A percentile compares a stretch with the other conserved stretches of the same genome.
Conservation (phyloP, 2,113 vertebrate species). For the Cololabis saira region DNA sequence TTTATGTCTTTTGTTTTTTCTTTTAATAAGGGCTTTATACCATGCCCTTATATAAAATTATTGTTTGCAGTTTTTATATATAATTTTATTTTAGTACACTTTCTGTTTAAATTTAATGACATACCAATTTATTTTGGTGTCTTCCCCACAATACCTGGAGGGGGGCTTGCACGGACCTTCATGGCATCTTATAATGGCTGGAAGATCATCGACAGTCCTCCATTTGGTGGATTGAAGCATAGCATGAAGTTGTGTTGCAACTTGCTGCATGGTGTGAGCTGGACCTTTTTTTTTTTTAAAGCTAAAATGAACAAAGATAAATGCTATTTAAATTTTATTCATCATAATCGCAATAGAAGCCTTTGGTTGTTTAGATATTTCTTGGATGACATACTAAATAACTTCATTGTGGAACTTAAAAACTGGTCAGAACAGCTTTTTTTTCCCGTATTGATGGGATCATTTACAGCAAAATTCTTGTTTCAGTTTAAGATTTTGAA, state of each 20-base stretch:
- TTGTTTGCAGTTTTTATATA: no score
- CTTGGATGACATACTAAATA: no score
- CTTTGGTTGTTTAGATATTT: not conserved
- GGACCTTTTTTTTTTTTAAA: conserved; percentile 34
- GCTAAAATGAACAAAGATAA: conserved; percentile 2
- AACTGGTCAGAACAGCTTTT: no score
- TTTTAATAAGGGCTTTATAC: no score
- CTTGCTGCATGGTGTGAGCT: conserved; percentile 68
- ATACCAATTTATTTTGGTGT: not conserved
- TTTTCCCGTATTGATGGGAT: not conserved
- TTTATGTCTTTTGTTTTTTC: no score
- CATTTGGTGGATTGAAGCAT: conserved; percentile 30
- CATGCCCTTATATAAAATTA: no score
- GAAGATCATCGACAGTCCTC: conserved; percentile 14
- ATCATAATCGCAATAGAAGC: not conserved
- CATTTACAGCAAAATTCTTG: not conserved
- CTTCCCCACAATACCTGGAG: not conserved
- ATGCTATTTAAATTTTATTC: not conserved
- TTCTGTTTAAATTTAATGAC: not conserved
- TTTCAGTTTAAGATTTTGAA: not conserved
- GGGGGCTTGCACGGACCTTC: conserved; percentile 32
- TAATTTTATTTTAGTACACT: not conserved
- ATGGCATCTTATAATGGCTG: not conserved
- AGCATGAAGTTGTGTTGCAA: conserved; percentile 62
- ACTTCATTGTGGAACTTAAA: no score